phyloP scores from a whole-genome alignment of 2,888 invertebrate species.

The Trichopria drosophilae region DNA sequence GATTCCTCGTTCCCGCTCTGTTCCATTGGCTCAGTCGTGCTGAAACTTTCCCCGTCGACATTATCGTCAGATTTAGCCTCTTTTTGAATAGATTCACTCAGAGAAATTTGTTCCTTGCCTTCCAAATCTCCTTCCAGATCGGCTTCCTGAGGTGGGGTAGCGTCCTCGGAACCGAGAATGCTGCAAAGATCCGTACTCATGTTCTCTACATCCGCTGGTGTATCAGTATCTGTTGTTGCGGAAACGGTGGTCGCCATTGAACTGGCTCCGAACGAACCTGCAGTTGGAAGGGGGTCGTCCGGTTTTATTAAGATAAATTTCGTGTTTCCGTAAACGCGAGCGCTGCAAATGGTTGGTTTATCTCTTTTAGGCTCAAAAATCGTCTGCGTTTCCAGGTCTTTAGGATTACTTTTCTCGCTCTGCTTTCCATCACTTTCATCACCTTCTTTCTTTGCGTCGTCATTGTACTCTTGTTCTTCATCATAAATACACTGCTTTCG shows the following conservation, averaged over 20 bases:
- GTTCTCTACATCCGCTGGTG: slow-evolving; percentile 48
- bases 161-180: slow-evolving; percentile 52
- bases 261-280: too few relatives aligned
- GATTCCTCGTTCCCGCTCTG: slow-evolving; percentile 29
- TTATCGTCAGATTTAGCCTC: too few relatives aligned
- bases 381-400: slow-evolving; percentile 6
- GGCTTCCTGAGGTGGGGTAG: too few relatives aligned
- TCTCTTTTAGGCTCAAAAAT: slow-evolving; percentile 26
- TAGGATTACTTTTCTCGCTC: neutral
- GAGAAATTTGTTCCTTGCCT: too few relatives aligned
- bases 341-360: slow-evolving; percentile 32
- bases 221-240: too few relatives aligned
- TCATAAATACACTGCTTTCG: slow-evolving; percentile 61
- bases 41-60: too few relatives aligned
- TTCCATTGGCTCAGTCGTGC: too few relatives aligned
- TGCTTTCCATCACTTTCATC: slow-evolving; percentile 22
- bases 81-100: too few relatives aligned
- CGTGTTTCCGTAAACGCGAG: slow-evolving; percentile 49
- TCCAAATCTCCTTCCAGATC: slow-evolving; percentile 1
- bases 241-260: too few relatives aligned
- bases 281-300: slow-evolving; percentile 42
- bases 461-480: slow-evolving; percentile 54
- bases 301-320: slow-evolving; percentile 48
- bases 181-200: slow-evolving; percentile 53
- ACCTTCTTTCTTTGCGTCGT: slow-evolving; percentile 34